phyloP scores from a whole-genome alignment of 2,797 vertebrate genomes.

The Choloepus didactylus region DNA sequence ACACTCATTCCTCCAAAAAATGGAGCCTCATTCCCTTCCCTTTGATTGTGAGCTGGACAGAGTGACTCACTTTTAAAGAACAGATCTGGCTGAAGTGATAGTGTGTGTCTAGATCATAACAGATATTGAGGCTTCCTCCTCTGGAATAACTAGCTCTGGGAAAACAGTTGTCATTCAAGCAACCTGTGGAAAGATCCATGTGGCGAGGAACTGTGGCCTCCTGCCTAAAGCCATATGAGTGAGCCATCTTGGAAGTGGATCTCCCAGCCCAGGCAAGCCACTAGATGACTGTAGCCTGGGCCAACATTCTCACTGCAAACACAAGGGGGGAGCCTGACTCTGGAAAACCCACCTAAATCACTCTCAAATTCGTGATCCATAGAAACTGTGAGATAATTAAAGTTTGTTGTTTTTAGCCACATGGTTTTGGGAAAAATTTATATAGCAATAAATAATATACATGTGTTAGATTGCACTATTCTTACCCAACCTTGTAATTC shows the following conservation, averaged over 20 bases:
- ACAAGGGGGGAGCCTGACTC: not conserved
- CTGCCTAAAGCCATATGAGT: no score
- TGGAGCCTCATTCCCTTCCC: not conserved
- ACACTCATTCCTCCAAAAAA: not conserved
- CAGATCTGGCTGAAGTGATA: not conserved
- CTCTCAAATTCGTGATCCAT: not conserved
- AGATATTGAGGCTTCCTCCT: not conserved
- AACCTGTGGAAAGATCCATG: not conserved
- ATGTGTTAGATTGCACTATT: not conserved
- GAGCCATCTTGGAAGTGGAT: not conserved
- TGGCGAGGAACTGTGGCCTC: not conserved
- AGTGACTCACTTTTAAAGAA: not conserved
- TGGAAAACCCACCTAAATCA: not conserved
- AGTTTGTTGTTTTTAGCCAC: not conserved
- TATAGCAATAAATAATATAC: not conserved
- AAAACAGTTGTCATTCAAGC: not conserved
- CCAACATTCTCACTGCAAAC: fast-evolving
- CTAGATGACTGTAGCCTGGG: not conserved
- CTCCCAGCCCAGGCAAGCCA: not conserved
- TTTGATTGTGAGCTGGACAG: not conserved
- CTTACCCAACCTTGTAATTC: not conserved
- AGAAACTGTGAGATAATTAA: not conserved
- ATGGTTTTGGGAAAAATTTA: not conserved
- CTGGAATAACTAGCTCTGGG: not conserved
- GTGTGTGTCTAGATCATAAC: not conserved